Base-by-base conservation (phyloP, 2,888 invertebrate species). In the Drosophila diplacantha region DNA sequence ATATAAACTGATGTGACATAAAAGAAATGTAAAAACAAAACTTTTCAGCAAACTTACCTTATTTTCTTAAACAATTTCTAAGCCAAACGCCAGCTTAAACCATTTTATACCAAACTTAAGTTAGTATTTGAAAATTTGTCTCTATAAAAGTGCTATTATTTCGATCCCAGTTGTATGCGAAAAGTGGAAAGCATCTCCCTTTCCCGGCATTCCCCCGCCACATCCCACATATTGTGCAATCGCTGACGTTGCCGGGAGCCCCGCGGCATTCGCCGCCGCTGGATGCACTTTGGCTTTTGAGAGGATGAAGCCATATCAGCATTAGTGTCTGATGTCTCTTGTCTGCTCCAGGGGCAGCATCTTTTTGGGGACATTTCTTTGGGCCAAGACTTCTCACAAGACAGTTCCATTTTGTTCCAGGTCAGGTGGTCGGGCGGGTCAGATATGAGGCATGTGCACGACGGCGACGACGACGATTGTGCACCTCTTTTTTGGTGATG, bases 291-390 rank as follows among this genome's bases (percentile, higher is more conserved):
- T 81, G 78, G 66, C 75, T 69, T 83, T 76, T 69, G 44, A 71
- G 70, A 74, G 75, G 79, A 81, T 81, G 79, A 80, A 78, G 79
- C 79, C 83, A 78, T 80, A 83, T 80, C 83, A 81, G 83, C 82
- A 75, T 81, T 81, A 81, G 83, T 75, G 79, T 74, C 60, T 62
- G 58, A 65, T 73, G 65, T 62, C 64, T 43, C 60, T 65, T 73
- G 70, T 71, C 75, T 75, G 69, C 63, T 71, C 64, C 66, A 62
- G 60, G 50, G 62, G 54, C 43, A 59, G 57, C 57, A 58, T 62
- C 50, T 73, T 69, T 72, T 69, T 57, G 49, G 59, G 59, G 50
- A 53, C 74, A 73, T 73, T 75, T 72, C 61, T 62, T 75, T 78
- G 41, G 41, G 29, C 29, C 34, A 12, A 58, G 58, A 58, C 44